A percentile compares a stretch with the other conserved stretches of the same genome.
Conservation (phyloP, 2,888 invertebrate genomes). For the Spialia ferax region DNA sequence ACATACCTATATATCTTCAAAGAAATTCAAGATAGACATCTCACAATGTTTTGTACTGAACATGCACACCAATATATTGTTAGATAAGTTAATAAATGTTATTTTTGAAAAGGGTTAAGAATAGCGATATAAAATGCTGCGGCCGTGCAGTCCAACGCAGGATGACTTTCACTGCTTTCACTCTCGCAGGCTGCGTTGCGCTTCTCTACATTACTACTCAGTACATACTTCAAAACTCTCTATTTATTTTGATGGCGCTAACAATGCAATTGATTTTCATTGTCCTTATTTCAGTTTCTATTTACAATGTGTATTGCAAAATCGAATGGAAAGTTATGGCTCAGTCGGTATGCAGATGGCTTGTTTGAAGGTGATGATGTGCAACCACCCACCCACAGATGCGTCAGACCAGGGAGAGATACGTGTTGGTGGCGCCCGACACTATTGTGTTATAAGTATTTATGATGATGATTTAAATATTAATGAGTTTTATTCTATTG, state of each 20-base stretch:
- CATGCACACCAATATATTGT: conserved; percentile 24
- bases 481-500: conserved; percentile 7
- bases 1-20: not conserved
- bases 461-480: conserved; percentile 34
- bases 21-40: not conserved
- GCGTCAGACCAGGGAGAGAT: conserved; percentile 60
- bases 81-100: conserved; percentile 34
- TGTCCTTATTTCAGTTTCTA: conserved; percentile 71
- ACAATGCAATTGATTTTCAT: conserved; percentile 75
- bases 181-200: conserved; percentile 68
- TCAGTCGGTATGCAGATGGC: conserved; percentile 66
- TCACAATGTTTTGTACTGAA: not conserved
- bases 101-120: conserved; percentile 50
- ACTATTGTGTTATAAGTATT: conserved; percentile 62
- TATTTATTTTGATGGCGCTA: conserved; percentile 78
- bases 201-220: conserved; percentile 63
- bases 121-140: conserved; percentile 61
- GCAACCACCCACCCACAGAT: conserved; percentile 76
- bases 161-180: conserved; percentile 84
- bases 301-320: conserved; percentile 71
- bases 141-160: conserved; percentile 49
- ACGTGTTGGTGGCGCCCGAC: conserved; percentile 72
- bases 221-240: conserved; percentile 70
- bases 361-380: conserved; percentile 72
- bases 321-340: conserved; percentile 77